Evolutionary conservation across 2,888 invertebrate genomes (phyloP).

Genomic region (Tanypteryx hageni): DNA sequence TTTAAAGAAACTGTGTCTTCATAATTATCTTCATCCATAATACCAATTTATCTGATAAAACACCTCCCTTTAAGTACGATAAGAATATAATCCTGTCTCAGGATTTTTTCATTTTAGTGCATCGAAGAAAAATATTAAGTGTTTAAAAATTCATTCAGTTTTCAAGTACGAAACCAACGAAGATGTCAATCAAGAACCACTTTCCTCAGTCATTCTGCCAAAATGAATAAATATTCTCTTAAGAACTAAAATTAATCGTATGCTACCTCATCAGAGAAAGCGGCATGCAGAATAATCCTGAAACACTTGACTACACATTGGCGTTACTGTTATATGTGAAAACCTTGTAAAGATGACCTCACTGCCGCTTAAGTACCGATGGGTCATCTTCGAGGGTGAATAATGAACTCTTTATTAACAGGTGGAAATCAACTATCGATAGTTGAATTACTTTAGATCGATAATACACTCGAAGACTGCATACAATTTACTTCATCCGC

Average conservation of each 20-base stretch:
- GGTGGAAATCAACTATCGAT: too few species aligned
- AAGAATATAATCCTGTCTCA: too few species aligned
- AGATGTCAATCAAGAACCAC: neutral
- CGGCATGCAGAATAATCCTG: neutral
- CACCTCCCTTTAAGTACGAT: neutral
- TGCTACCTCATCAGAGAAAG: neutral
- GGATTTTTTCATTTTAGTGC: too few species aligned
- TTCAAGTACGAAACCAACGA: neutral
- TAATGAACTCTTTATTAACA: too few species aligned
- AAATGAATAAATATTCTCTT: neutral
- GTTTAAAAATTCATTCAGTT: too few species aligned
- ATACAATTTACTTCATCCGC: too few species aligned
- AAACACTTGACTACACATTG: neutral
- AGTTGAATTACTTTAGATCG: too few species aligned
- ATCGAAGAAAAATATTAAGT: too few species aligned
- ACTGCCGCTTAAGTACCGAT: neutral
- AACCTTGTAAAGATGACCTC: neutral
- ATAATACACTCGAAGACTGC: too few species aligned
- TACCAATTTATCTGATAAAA: neutral
- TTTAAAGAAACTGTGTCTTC: conserved; percentile 67
- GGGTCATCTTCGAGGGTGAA: too few species aligned
- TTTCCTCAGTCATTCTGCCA: neutral
- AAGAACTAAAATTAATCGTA: neutral
- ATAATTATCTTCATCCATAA: conserved; percentile 66
- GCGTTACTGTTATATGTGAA: neutral